A percentile compares a stretch with the other conserved stretches of the same genome.
Evolutionary conservation across 2,113 vertebrate species (phyloP).

Genomic region (Lepus europaeus): DNA sequence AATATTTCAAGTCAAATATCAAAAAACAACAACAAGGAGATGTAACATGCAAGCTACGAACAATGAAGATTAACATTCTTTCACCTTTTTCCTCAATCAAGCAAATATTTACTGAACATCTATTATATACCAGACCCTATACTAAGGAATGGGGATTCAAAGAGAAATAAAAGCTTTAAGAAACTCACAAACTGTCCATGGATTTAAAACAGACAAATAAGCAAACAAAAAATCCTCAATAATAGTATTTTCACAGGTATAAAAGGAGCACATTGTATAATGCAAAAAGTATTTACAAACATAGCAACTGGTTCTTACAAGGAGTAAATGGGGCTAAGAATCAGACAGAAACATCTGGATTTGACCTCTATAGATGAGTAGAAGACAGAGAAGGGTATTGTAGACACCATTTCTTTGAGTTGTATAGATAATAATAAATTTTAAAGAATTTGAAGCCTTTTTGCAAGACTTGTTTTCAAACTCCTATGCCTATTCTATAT

Average conservation of each 20-base stretch:
- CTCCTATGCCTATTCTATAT: neutral
- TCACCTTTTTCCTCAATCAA: neutral
- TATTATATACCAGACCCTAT: neutral
- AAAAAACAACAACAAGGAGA: slow-evolving; percentile 11
- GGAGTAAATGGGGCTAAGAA: neutral
- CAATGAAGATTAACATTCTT: neutral
- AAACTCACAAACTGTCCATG: neutral
- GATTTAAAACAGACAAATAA: slow-evolving; percentile 32
- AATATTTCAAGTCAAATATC: slow-evolving; percentile 18
- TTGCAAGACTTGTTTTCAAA: slow-evolving; percentile 22
- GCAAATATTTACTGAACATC: neutral
- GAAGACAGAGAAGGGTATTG: neutral
- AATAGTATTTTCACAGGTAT: neutral
- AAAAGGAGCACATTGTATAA: neutral
- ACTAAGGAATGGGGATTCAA: neutral
- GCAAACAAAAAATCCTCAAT: neutral
- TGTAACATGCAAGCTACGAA: neutral
- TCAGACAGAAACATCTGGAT: neutral
- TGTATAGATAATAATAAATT: neutral
- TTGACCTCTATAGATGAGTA: neutral
- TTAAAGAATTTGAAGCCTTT: slow-evolving; percentile 36
- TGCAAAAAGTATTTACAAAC: neutral
- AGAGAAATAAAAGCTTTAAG: slow-evolving; percentile 18
- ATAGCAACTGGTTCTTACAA: neutral
- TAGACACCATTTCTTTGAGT: slow-evolving; percentile 27